Evolutionary conservation across 2,113 vertebrate genomes (phyloP), one percentile per base, ranked within the genome.

Genomic region (Gobio gobio): DNA sequence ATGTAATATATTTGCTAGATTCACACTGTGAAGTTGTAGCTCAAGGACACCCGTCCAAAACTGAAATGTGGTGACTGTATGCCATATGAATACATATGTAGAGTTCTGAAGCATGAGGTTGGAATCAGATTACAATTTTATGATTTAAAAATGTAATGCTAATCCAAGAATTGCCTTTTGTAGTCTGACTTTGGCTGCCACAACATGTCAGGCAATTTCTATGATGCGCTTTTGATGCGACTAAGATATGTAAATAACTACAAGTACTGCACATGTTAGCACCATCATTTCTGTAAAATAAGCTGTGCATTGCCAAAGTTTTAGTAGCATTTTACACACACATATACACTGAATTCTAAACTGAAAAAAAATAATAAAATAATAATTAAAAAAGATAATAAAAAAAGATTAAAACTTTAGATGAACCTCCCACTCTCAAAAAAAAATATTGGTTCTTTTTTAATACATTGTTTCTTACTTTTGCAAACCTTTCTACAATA

Each of bases 381-480:
- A 40, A 54, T 54, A 54, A 54, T 54, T 54, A 16, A 51, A 49
- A 49, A 13, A 1, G 2, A 13, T 3, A 18, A 14, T 4, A 49
- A 49, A 49, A 49, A 49, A 49, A 54, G 5, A 54, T 54, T 2
- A 18, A 16, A 18, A 54, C 51, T 18, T 54, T 54, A 3, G n/a
- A 49, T 51, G 7, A 75, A 29, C n/a, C 45, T 51, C 13, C 1
- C 5, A 10, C 12, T 74, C 49, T 26, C 14, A 45, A 45, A 43
- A 49, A 14, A 56, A 2, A 0, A 7, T 0, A 20, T 56, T 20
- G 10, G 10, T 63, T 63, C 4, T 63, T 63, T 61, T 68, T 68
- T 63, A 68, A 74, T 47, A 54, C 45, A 51, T 68, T 36, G 0
- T 68, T 82, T 82, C 26, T n/a, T n/a, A 76, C 85, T 82, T 91